phyloP scores from a whole-genome alignment of 2,797 vertebrate species.

The Enteromius argenteus region DNA sequence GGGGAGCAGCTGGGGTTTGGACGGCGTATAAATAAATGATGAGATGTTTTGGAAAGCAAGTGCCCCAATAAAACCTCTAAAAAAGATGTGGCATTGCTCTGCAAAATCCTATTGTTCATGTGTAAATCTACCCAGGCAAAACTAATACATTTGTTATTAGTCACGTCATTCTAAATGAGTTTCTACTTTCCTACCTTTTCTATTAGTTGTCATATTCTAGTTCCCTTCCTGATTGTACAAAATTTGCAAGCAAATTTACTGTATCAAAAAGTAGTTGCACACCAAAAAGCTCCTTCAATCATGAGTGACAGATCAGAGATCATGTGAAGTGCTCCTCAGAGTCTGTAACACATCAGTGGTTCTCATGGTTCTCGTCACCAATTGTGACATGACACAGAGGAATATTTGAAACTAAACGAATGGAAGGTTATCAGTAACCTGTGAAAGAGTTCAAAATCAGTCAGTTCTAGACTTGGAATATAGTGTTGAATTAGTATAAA shows the following conservation, averaged over 20 bases:
- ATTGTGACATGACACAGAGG: no score
- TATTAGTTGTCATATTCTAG: not conserved
- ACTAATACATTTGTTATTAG: not conserved
- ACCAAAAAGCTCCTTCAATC: not conserved
- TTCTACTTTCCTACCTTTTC: not conserved
- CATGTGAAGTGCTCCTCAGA: no score
- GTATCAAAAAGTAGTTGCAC: no score
- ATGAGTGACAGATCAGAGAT: not conserved
- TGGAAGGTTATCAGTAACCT: no score
- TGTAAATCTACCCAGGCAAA: conserved; percentile 3
- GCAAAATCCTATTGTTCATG: conserved; percentile 32
- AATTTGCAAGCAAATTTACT: not conserved
- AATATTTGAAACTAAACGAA: no score
- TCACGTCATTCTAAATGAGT: not conserved
- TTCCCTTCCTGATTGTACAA: not conserved
- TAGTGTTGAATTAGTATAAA: no score
- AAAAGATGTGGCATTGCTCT: conserved; percentile 26
- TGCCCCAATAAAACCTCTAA: conserved; percentile 61
- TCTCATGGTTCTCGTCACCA: no score
- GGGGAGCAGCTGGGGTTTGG: conserved; percentile 72
- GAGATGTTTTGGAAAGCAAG: conserved; percentile 71
- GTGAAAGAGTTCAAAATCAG: no score
- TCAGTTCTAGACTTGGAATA: no score
- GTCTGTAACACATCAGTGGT: no score
- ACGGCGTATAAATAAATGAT: conserved; percentile 75